Conservation (phyloP, 2,113 vertebrate species). For the Semnornis frantzii region DNA sequence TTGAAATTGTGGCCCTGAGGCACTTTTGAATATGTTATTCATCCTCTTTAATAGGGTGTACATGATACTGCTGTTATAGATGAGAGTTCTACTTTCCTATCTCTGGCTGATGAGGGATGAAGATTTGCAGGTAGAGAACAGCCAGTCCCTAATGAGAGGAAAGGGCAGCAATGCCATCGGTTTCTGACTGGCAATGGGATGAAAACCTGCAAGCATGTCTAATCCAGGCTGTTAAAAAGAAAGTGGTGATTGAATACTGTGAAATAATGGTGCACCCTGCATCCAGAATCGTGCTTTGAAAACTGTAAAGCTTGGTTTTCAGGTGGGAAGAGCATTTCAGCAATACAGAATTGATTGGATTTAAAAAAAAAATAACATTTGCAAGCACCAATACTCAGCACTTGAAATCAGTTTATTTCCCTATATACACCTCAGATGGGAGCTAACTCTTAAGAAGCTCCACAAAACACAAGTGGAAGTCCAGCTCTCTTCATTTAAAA, state of each 20-base stretch:
- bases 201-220: slow-evolving; percentile 46
- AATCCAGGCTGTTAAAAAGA: slow-evolving; percentile 51
- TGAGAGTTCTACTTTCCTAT: slow-evolving; percentile 27
- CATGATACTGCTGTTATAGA: slow-evolving; percentile 26
- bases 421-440: background rate
- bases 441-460: background rate
- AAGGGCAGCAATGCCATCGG: slow-evolving; percentile 50
- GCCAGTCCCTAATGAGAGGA: slow-evolving; percentile 54
- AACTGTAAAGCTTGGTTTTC: slow-evolving; percentile 19
- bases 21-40: slow-evolving; percentile 13
- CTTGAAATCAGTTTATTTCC: slow-evolving; percentile 32
- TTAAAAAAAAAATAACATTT: background rate
- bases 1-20: slow-evolving; percentile 37
- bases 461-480: background rate
- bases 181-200: slow-evolving; percentile 42
- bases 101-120: slow-evolving; percentile 38
- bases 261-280: slow-evolving; percentile 27
- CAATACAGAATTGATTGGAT: background rate
- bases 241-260: slow-evolving; percentile 39
- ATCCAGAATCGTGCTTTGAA: slow-evolving; percentile 9
- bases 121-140: slow-evolving; percentile 54
- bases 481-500: background rate
- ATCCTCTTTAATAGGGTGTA: slow-evolving; percentile 50
- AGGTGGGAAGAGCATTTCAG: background rate
- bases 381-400: slow-evolving; percentile 8